Base-by-base conservation (phyloP, 2,113 vertebrate species). In the Thunnus maccoyii region DNA sequence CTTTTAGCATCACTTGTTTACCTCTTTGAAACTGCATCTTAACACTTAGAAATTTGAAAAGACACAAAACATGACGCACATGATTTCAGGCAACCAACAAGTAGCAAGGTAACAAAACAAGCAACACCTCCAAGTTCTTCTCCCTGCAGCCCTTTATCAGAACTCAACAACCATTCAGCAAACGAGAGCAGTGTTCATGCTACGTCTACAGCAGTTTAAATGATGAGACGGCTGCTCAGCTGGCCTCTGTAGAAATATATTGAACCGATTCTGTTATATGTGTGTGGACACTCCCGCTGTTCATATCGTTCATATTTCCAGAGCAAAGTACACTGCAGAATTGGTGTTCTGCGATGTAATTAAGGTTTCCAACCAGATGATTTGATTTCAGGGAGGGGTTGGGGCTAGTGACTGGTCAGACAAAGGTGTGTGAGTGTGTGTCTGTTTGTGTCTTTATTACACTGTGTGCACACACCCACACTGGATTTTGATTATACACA, bases 291-390 rank as follows among this genome's bases (percentile, higher is more conserved):
- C 20, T 64, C 44, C 20, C 52, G 54, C 55, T 52, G 57, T 44
- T 84, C 27, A 52, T 60, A 78, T 72, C 41, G 22, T 22, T 22
- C 22, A 22, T 22, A 22, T 22, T 1, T 22, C 47, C 51, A 25
- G 30, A 36, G 65, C 30, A 0, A 56, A 46, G 84, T 78, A 47
- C 0, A 48, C 27, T 83, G 88, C 89, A 89, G 62, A 68, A 64
- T 67, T 80, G 84, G 86, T 85, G 88, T 94, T 93, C 82, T 89
- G 92, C 89, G 78, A 88, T 87, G 91, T 93, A 94, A 95, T 93
- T 93, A 89, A 89, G 81, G 92, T 94, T 92, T 87, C 94, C 87
- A 95, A 94, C 91, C 92, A 91, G 88, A 74, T 92, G 91, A 96
- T 96, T 92, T 72, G 81, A 93, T 95, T 95, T 94, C 91, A 92